Conservation (phyloP, 1,140 invertebrate species). For the Armadillidium nasatum region DNA sequence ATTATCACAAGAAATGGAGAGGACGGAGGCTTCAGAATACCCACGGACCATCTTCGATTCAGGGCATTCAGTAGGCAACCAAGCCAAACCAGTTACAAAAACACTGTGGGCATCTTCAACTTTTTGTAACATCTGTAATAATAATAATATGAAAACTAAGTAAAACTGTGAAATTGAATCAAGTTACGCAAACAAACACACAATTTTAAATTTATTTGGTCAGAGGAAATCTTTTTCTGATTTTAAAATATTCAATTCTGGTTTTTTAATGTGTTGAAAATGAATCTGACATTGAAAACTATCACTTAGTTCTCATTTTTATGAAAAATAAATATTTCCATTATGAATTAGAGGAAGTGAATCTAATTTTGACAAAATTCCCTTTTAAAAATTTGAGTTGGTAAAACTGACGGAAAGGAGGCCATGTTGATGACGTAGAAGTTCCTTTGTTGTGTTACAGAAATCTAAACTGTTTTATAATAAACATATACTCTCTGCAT, state of each 20-base stretch:
- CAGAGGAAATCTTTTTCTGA: too few species aligned
- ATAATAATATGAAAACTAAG: conserved; percentile 21
- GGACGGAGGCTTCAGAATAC: conserved; percentile 70
- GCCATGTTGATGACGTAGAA: neutral
- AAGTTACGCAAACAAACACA: too few species aligned
- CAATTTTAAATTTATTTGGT: neutral
- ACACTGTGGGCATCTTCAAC: conserved; percentile 80
- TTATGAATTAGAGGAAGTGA: too few species aligned
- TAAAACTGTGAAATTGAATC: conserved; percentile 17
- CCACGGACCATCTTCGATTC: conserved; percentile 56
- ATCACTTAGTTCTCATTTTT: too few species aligned
- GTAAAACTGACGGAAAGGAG: too few species aligned
- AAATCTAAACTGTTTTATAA: too few species aligned
- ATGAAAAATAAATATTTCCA: too few species aligned
- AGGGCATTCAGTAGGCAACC: conserved; percentile 59
- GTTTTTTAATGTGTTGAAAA: too few species aligned
- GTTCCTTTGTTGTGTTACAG: neutral
- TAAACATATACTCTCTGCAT: neutral
- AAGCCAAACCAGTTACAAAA: conserved; percentile 90
- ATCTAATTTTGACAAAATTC: too few species aligned
- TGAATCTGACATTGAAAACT: too few species aligned
- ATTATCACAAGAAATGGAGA: conserved; percentile 93
- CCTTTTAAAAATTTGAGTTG: too few species aligned
- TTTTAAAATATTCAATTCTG: too few species aligned
- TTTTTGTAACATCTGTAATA: conserved; percentile 68